Conservation (phyloP, 2,888 invertebrate species). For the Drosophila anomalata region DNA sequence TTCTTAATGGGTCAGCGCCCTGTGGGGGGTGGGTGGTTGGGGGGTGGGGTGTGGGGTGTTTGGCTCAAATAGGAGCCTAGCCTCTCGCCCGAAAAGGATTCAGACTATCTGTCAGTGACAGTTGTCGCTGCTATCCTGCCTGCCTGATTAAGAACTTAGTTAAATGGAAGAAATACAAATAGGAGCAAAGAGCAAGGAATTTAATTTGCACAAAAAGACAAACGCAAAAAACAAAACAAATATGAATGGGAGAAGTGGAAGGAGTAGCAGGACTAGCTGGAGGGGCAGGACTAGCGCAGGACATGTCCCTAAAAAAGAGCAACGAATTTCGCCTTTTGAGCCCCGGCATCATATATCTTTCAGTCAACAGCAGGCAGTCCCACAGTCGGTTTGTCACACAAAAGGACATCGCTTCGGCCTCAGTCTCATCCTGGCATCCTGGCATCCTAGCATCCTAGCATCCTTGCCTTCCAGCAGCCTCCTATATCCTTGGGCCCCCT, state of each 20-base stretch:
- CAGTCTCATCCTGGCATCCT: neutral
- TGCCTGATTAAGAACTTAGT: slow-evolving; percentile 64
- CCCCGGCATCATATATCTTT: slow-evolving; percentile 49
- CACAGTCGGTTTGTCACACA: slow-evolving; percentile 48
- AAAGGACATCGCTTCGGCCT: slow-evolving; percentile 31
- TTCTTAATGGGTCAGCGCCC: slow-evolving; percentile 32
- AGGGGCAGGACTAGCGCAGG: slow-evolving; percentile 1
- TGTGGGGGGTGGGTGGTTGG: neutral
- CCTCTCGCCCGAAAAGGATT: neutral
- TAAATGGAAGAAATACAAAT: slow-evolving; percentile 41
- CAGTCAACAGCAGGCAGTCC: slow-evolving; percentile 51
- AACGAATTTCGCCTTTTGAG: slow-evolving; percentile 51
- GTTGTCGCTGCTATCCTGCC: slow-evolving; percentile 5
- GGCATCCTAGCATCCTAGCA: neutral
- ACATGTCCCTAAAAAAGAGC: slow-evolving; percentile 39
- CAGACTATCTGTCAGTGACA: slow-evolving; percentile 45
- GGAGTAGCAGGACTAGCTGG: neutral
- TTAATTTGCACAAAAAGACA: slow-evolving; percentile 59
- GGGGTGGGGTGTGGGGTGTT: too few species aligned
- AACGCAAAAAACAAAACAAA: slow-evolving; percentile 48
- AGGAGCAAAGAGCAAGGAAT: slow-evolving; percentile 55
- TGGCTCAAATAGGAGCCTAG: too few species aligned
- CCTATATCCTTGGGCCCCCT: slow-evolving; percentile 10
- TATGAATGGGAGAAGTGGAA: slow-evolving; percentile 19
- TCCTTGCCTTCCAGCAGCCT: neutral